These are phyloP conservation scores for Python bivittatus DNA, from an alignment of 2,113 vertebrate species.

Conservation along the genomic window DNA sequence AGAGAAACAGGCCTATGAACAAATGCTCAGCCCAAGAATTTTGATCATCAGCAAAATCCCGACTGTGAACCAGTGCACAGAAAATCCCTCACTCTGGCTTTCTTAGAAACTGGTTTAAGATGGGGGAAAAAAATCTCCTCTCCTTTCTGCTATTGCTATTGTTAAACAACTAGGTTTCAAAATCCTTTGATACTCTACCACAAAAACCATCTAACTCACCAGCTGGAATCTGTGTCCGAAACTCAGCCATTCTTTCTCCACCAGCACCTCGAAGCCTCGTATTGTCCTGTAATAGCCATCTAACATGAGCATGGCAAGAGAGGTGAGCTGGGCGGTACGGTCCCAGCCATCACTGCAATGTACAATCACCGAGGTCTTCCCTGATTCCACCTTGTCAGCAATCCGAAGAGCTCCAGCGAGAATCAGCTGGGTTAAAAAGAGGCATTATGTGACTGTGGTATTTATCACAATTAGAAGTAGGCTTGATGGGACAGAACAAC, in stretches of 20 bases:
- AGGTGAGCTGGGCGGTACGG: constrained; percentile 91
- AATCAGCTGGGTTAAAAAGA: constrained; percentile 80
- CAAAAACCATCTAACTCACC: constrained; percentile 73
- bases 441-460: not conserved
- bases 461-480: constrained; percentile 39
- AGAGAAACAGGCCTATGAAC: not conserved
- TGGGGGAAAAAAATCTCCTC: not conserved
- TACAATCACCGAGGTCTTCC: constrained; percentile 93
- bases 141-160: not conserved
- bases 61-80: not conserved
- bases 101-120: not conserved
- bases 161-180: not conserved
- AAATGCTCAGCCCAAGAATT: not conserved
- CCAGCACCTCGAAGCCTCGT: constrained; percentile 88
- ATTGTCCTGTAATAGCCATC: constrained; percentile 92
- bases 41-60: not conserved
- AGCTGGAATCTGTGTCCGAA: constrained; percentile 95
- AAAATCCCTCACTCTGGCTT: not conserved
- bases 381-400: constrained; percentile 93
- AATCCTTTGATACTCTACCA: not conserved
- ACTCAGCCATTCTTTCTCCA: constrained; percentile 98
- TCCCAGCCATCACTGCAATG: constrained; percentile 99
- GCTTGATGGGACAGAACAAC: constrained; percentile 43
- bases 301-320: constrained; percentile 93
- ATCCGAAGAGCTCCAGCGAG: constrained; percentile 93